Base-by-base conservation (phyloP, 2,888 invertebrate species). In the Brenthis ino region DNA sequence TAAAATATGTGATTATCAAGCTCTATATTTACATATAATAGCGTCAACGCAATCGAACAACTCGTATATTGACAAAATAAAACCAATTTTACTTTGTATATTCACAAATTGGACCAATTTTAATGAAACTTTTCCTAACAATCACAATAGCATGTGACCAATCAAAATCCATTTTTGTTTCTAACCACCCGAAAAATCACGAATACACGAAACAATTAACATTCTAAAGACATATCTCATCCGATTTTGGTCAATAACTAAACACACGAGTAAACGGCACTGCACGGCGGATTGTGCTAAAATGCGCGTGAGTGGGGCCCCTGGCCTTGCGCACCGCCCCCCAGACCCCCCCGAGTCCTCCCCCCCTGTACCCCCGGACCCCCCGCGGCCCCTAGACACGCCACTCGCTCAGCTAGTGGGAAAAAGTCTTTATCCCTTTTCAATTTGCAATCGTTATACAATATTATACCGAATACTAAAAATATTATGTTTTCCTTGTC, bases 291-390 rank as follows among this genome's bases (percentile, higher is more conserved):
- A 63, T 65, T 70, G 70, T 66, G 57, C 68, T 64, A 70, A 72
- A 73, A 70, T 73, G 83, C 81, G 84, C 82, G 80, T 82, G 83
- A 80, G 79, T 77, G 75, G 87, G 88, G 88, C 89, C 89, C 86
- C 89, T 87, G 89, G 87, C 89, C 89, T 89, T 88, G 89, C 78
- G 79, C 53, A 43, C 71, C 53, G 63, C 71, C 77, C 74, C 78
- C 80, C 78, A 77, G 82, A 74, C 74, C 76, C 72, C 64, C 72
- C 73, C 72, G 37, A 11, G 37, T 0, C 37, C 11, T 43, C 37
- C 37, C 37, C 37, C 37, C 37, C 37, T 28, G 37, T 43, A 43
- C 37, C 89, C 89, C 86, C 88, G 87, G 89, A 87, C 89, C 89
- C 88, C 88, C 89, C 74, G 76, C 75, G 76, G 79, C 79, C 61